Conservation (phyloP, 2,797 vertebrate genomes). For the Enteromius unitaeniatus region DNA sequence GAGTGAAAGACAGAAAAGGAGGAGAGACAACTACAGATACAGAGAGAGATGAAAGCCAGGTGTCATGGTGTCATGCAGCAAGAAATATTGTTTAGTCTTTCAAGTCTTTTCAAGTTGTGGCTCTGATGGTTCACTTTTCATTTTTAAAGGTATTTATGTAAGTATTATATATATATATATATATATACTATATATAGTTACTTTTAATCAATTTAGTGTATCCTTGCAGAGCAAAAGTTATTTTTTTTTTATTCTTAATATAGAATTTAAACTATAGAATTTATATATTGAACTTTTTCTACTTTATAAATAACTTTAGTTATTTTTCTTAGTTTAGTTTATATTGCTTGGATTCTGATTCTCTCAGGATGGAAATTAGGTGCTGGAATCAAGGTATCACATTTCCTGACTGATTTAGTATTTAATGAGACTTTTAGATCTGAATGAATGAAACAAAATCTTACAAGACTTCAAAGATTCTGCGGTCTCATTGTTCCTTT, state of each 20-base stretch:
- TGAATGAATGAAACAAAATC: slow-evolving; percentile 5
- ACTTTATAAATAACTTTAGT: neutral
- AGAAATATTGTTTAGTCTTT: slow-evolving; percentile 27
- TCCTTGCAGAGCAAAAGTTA: neutral
- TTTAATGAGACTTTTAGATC: slow-evolving; percentile 11
- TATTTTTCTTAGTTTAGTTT: neutral
- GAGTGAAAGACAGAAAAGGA: slow-evolving; percentile 23
- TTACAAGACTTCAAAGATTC: slow-evolving; percentile 8
- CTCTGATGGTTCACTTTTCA: neutral
- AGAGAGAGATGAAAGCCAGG: slow-evolving; percentile 47
- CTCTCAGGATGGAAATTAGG: neutral
- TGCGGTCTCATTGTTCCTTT: neutral
- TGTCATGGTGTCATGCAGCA: slow-evolving; percentile 43
- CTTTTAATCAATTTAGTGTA: neutral
- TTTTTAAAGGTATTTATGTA: slow-evolving; percentile 12
- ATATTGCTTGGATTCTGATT: neutral
- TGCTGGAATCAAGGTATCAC: neutral
- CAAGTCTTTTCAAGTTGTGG: slow-evolving; percentile 7
- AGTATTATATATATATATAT: neutral
- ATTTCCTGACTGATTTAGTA: slow-evolving; percentile 27
- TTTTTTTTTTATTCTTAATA: neutral
- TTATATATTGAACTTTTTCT: neutral
- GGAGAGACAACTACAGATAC: neutral
- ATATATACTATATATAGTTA: neutral
- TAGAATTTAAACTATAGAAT: neutral